Base-by-base conservation (phyloP, 2,888 invertebrate genomes). In the Venusia cambrica region DNA sequence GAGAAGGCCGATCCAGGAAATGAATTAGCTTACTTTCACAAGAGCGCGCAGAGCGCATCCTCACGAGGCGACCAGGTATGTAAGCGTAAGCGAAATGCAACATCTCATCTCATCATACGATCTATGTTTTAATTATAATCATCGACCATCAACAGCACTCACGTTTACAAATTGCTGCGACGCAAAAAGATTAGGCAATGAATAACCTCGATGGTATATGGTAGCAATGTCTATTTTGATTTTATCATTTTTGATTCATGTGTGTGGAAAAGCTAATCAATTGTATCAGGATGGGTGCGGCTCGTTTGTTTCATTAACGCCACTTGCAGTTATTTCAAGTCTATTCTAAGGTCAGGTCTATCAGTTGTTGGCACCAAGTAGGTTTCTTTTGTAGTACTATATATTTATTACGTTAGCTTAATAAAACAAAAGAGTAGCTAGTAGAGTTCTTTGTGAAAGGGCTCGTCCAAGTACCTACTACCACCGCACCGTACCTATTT, bases 1-100 rank as follows among this genome's bases (percentile, higher is more conserved):
- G 38, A 47, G 42, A 34, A 33, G 38, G 51, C 22, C 50, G 51
- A 44, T 61, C 56, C 57, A 71, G 73, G 73, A 76, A 75, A 66
- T 51, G 57, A 57, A 53, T 50, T 45, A 30, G 44, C 53, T 38
- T 46, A 67, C 74, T 74, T 73, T 73, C 73, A 66, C 73, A 52
- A 57, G 44, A 22, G 26, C 30, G 31, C 32, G 47, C 40, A n/a
- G 47, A 51, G 47, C 49, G 36, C 49, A 57, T 61, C 54, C 51
- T 56, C 30, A 18, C 34, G 36, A 31, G 17, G 8, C 10, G 20
- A 19, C 7, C 18, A 25, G 19, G 16, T 34, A 17, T 19, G 14
- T n/a, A n/a, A n/a, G n/a, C n/a, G 10, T 11, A 24, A 9, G 24
- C 8, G 21, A 16, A 8, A 34, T 28, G 35, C 33, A 38, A 49